These are phyloP conservation scores for Polypterus bichir DNA, from an alignment of 2,113 vertebrate genomes.

Conservation along the genomic window DNA sequence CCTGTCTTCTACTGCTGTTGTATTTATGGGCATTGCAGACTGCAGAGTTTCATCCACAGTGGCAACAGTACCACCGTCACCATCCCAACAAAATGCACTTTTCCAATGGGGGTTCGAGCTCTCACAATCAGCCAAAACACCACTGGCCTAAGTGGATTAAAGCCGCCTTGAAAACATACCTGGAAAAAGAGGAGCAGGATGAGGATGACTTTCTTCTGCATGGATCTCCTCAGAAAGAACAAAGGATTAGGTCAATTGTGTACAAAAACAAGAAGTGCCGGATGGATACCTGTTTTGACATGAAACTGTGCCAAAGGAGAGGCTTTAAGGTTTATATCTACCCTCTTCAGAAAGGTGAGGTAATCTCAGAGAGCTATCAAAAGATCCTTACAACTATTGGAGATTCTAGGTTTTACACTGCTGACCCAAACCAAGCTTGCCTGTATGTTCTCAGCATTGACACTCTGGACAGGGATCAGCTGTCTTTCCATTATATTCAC, in stretches of 20 bases:
- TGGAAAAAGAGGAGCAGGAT: constrained; percentile 54
- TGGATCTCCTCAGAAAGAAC: constrained; percentile 45
- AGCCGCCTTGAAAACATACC: constrained; percentile 40
- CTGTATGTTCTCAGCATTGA: constrained; percentile 53
- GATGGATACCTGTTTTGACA: constrained; percentile 65
- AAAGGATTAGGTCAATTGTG: constrained; percentile 51
- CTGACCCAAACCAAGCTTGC: constrained; percentile 46
- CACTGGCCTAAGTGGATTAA: constrained; percentile 35
- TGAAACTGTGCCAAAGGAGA: constrained; percentile 42
- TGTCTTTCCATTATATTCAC: constrained; percentile 52
- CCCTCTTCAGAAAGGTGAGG: constrained; percentile 40
- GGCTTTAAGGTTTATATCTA: constrained; percentile 55
- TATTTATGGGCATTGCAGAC: constrained; percentile 60
- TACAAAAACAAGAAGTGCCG: constrained; percentile 56
- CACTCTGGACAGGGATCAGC: constrained; percentile 59
- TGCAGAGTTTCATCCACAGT: constrained; percentile 37
- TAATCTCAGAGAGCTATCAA: constrained; percentile 52
- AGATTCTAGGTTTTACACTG: constrained; percentile 53
- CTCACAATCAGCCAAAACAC: constrained; percentile 9
- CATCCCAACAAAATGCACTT: constrained; percentile 26
- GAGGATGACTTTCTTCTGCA: constrained; percentile 53
- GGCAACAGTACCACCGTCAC: constrained; percentile 22
- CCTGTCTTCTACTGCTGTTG: constrained; percentile 56
- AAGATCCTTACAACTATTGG: constrained; percentile 53
- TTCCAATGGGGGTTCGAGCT: constrained; percentile 8